Evolutionary conservation across 2,797 vertebrate species (phyloP), one percentile per base, ranked within the genome.

Genomic region (Lithobates pipiens): DNA sequence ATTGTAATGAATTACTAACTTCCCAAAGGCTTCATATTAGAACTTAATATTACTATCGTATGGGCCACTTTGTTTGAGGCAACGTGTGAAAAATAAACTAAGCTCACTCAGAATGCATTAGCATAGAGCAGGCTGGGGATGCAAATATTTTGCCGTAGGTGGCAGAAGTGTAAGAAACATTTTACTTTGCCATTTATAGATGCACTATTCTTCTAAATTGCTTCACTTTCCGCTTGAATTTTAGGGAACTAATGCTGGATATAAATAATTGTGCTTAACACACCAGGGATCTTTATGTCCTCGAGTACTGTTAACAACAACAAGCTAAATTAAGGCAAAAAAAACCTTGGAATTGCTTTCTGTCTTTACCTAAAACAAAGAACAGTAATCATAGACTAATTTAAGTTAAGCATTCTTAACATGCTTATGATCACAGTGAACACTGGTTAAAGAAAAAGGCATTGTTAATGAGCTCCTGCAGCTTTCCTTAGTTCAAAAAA

Each of bases 71-170:
- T 78, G 44, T 74, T 50, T 10, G n/a, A 27, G 9, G 57, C 29
- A 77, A 78, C 29, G 32, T 83, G 69, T 76, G 32, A 44, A 67
- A 77, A 75, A 61, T 69, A 83, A 68, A 46, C 61, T 75, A 68
- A 86, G 67, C 42, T 77, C 68, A 34, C 68, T 75, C 76, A 74
- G 42, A 65, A 78, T 44, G 7, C 29, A 78, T 79, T 83, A 69
- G 63, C 70, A 42, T 69, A 74, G 29, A 74, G 68, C 54, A 75
- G 54, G 70, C 61, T 54, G 44, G n/a, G 18, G 63, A 81, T 77
- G 76, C 76, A 77, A 82, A 82, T 86, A 78, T 82, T 72, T 71
- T 72, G 85, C 80, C 79, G 85, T 86, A 82, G 85, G 80, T 77
- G 85, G 85, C 42, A 77, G 68, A 82, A 72, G 65, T 73, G 85